Conservation (phyloP, 2,888 invertebrate species). For the Galerucella calmariensis region DNA sequence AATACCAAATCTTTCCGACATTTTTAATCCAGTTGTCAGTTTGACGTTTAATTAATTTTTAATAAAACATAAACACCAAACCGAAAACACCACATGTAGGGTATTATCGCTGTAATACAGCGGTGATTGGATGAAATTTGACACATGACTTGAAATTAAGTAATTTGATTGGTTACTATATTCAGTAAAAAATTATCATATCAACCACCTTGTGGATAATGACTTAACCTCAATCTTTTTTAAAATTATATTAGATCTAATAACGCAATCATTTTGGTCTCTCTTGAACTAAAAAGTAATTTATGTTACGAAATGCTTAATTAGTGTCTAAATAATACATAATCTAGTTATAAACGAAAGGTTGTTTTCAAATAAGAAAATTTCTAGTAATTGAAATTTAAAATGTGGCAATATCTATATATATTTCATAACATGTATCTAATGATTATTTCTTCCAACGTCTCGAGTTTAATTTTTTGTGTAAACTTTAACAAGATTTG, state of each 20-base stretch:
- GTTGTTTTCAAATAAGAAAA: not conserved
- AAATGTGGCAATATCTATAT: conserved; percentile 3
- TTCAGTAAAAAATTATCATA: no score
- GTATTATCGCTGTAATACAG: no score
- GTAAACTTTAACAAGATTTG: not conserved
- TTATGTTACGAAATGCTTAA: conserved; percentile 24
- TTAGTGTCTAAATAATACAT: conserved; percentile 20
- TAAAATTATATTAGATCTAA: not conserved
- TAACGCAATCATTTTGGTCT: not conserved
- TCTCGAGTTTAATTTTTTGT: not conserved
- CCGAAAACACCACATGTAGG: no score
- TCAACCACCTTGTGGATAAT: no score
- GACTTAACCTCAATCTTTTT: not conserved
- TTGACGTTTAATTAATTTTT: no score
- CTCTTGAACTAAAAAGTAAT: conserved; percentile 8
- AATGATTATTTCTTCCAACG: not conserved
- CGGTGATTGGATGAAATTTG: no score
- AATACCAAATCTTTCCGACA: no score
- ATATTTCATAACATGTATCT: not conserved
- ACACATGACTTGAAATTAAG: no score
- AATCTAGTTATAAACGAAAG: conserved; percentile 22
- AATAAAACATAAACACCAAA: no score
- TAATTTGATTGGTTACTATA: no score
- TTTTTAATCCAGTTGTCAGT: no score
- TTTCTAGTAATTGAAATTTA: not conserved